phyloP scores from a whole-genome alignment of 2,113 vertebrate species.

The Plestiodon gilberti region DNA sequence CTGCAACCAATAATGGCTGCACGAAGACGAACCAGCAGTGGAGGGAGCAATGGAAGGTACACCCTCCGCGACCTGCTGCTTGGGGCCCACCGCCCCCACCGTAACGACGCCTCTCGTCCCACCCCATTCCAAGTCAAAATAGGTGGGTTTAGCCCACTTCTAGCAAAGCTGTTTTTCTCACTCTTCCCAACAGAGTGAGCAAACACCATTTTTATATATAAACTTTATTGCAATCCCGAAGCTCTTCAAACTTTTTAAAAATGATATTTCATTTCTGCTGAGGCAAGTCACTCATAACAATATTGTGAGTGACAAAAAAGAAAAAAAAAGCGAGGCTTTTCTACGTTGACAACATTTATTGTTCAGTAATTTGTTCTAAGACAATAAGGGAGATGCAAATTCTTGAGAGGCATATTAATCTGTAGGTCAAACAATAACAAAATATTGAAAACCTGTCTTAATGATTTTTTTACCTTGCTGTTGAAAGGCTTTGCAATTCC shows the following conservation, averaged over 20 bases:
- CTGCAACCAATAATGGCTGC: too few species aligned
- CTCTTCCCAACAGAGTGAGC: background rate
- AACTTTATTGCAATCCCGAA: conserved; percentile 30
- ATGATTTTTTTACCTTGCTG: conserved; percentile 72
- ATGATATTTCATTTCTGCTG: conserved; percentile 50
- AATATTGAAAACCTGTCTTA: conserved; percentile 74
- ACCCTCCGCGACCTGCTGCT: too few species aligned
- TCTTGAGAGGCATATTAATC: conserved; percentile 77
- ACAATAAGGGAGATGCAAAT: conserved; percentile 71
- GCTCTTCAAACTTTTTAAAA: conserved; percentile 29
- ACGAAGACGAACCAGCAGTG: too few species aligned
- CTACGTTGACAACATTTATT: conserved; percentile 67
- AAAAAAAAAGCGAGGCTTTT: conserved; percentile 35
- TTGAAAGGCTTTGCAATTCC: conserved; percentile 59
- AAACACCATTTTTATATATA: background rate
- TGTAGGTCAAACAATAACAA: conserved; percentile 78
- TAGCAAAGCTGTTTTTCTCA: too few species aligned
- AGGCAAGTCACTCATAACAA: conserved; percentile 54
- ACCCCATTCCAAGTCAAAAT: background rate
- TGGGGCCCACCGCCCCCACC: too few species aligned
- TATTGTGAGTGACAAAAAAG: conserved; percentile 37
- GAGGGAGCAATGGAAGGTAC: too few species aligned
- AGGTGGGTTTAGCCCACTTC: background rate
- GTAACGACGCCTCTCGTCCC: too few species aligned
- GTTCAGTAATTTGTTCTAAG: conserved; percentile 71